Evolutionary conservation across 2,797 vertebrate genomes (phyloP), one percentile per base, ranked within the genome.

Genomic region (Muscicapa striata): DNA sequence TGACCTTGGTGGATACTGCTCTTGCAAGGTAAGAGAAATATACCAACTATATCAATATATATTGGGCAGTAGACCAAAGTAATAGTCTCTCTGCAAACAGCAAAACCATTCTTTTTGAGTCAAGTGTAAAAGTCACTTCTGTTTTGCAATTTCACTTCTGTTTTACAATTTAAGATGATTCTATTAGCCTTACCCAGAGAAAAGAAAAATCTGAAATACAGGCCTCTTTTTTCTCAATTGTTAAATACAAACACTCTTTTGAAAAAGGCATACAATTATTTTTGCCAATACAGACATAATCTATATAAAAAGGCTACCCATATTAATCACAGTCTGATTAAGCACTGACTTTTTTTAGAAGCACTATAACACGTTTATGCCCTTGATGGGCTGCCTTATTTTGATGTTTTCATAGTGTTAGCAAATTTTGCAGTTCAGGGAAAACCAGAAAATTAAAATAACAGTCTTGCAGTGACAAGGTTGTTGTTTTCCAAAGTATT

Each of bases 11-110:
- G 85, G 19, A 79, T 67, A 12, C 9, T 84, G 43, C 40, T 70
- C 59, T 85, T 95, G 87, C 64, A 86, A 91, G 83, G 62, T 64
- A 89, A 96, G 79, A 79, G 51, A 77, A 94, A 85, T 84, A 89
- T 73, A n/a, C 24, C 68, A 90, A 87, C 87, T 89, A 46, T 94
- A 72, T 85, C 82, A 94, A 75, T n/a, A 68, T 58, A 87, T 68
- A 89, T 68, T 75, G 67, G 79, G 69, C 73, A 84, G 38, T 40
- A 68, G 21, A 59, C 66, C 87, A 89, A 85, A 87, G 11, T 36
- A 36, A 36, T 36, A 36, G 36, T 12, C 11, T 77, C 82, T 77
- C 67, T 70, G 32, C 36, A 85, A 89, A 74, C 6, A 70, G 34
- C 26, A 83, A 82, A 85, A 10, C 1, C 6, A 2, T 59, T 30